phyloP scores from a whole-genome alignment of 2,888 invertebrate species.

The Campoplex nolae region DNA sequence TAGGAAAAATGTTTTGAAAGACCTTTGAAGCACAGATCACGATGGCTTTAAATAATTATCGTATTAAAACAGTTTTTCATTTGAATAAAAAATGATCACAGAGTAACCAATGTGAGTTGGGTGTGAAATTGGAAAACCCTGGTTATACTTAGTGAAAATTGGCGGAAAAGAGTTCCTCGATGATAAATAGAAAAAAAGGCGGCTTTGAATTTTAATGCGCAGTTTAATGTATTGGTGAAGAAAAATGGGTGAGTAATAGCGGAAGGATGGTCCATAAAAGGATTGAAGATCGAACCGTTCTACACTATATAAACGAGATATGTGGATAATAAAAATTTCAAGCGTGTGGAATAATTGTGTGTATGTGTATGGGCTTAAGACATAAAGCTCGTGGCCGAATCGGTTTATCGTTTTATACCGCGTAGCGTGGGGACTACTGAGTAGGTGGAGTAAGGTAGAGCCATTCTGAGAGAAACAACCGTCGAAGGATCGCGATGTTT shows the following conservation, averaged over 20 bases:
- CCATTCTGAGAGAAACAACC: conserved; percentile 49
- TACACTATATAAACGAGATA: conserved; percentile 24
- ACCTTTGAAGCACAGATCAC: too few species aligned
- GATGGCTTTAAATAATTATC: not conserved
- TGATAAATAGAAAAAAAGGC: not conserved
- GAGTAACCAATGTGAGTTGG: too few species aligned
- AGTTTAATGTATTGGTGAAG: conserved; percentile 1
- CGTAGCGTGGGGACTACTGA: conserved; percentile 47
- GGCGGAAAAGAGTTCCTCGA: too few species aligned
- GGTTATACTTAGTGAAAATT: too few species aligned
- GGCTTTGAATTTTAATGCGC: not conserved
- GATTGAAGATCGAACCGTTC: conserved; percentile 42
- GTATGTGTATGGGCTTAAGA: not conserved
- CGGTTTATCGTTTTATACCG: conserved; percentile 76
- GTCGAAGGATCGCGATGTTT: conserved; percentile 31
- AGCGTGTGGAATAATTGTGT: conserved; percentile 18
- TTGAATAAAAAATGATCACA: not conserved
- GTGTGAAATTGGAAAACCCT: not conserved
- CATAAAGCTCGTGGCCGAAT: conserved; percentile 66
- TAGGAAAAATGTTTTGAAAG: too few species aligned
- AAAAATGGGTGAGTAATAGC: conserved; percentile 40
- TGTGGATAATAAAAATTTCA: conserved; percentile 6
- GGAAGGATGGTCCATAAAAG: conserved; percentile 45
- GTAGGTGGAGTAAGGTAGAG: conserved; percentile 13
- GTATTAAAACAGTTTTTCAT: not conserved